A percentile compares a stretch with the other conserved stretches of the same genome.
Conservation (phyloP, 2,888 invertebrate species). For the Calameuta pallipes region DNA sequence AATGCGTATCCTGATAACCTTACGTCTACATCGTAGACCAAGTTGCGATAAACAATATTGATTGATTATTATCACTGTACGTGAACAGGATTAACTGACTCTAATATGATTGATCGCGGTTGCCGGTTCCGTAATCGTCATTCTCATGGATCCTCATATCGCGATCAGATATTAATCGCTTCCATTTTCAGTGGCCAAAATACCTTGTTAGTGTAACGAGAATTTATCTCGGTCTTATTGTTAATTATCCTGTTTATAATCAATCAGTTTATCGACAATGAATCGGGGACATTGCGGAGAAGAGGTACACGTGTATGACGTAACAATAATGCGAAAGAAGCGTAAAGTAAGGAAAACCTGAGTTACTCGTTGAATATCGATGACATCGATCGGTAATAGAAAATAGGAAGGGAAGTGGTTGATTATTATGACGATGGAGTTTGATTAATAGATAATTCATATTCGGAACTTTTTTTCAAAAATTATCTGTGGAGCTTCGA, state of each 20-base stretch:
- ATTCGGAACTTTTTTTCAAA: background rate
- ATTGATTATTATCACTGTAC: background rate
- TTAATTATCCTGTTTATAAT: background rate
- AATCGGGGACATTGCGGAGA: background rate
- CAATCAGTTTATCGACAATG: background rate
- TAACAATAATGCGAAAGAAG: background rate
- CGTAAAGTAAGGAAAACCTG: background rate
- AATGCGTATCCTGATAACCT: background rate
- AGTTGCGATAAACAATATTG: background rate
- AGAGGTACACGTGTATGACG: background rate
- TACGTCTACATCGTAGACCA: background rate
- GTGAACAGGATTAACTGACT: background rate
- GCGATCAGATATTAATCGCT: slow-evolving; percentile 1
- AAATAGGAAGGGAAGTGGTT: background rate
- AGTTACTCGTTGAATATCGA: background rate
- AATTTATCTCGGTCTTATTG: background rate
- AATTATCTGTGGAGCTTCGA: background rate
- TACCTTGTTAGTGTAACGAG: background rate
- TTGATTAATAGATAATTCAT: background rate
- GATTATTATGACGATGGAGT: background rate
- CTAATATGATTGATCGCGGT: slow-evolving; percentile 3
- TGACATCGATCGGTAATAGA: background rate
- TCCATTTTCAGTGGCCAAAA: slow-evolving; percentile 21
- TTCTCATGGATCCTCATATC: background rate
- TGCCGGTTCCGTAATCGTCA: background rate